A percentile compares a stretch with the other conserved stretches of the same genome.
These are phyloP conservation scores for Chrysocyon brachyurus DNA, from an alignment of 2,797 vertebrate genomes.

Conservation along the genomic window DNA sequence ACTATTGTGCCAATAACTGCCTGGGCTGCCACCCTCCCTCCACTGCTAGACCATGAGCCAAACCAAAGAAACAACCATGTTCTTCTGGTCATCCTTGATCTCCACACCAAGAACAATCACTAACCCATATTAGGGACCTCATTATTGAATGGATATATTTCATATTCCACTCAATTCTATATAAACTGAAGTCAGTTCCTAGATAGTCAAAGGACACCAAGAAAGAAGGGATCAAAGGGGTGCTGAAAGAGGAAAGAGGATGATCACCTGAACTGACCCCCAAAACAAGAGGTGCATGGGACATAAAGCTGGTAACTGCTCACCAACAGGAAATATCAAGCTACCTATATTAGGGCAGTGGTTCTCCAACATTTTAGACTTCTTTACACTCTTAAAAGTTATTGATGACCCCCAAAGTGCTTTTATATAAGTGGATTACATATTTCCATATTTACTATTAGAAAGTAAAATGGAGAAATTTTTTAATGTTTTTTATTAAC, in stretches of 20 bases:
- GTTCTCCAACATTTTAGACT: constrained; percentile 47
- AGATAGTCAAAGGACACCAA: not conserved
- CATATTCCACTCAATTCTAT: not conserved
- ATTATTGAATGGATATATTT: not conserved
- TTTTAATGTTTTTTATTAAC: not conserved
- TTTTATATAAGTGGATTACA: not conserved
- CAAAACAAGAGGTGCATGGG: not conserved
- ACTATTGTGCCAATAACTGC: not conserved
- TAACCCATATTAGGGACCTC: not conserved
- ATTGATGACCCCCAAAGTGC: not conserved
- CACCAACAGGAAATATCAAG: not conserved
- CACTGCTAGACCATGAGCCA: not conserved
- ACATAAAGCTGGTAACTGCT: not conserved
- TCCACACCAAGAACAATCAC: not conserved
- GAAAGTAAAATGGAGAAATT: constrained; percentile 33
- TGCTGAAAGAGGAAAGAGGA: not conserved
- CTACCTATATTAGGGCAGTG: not conserved
- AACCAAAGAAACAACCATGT: not conserved
- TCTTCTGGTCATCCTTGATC: not conserved
- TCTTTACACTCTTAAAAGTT: constrained; percentile 32
- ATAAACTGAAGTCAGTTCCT: not conserved
- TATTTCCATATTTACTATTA: constrained; percentile 37
- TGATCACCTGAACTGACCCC: not conserved
- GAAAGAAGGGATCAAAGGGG: not conserved
- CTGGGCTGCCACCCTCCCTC: not conserved